Conservation (phyloP, 2,797 vertebrate genomes). For the Melanotaenia parkinsoni region DNA sequence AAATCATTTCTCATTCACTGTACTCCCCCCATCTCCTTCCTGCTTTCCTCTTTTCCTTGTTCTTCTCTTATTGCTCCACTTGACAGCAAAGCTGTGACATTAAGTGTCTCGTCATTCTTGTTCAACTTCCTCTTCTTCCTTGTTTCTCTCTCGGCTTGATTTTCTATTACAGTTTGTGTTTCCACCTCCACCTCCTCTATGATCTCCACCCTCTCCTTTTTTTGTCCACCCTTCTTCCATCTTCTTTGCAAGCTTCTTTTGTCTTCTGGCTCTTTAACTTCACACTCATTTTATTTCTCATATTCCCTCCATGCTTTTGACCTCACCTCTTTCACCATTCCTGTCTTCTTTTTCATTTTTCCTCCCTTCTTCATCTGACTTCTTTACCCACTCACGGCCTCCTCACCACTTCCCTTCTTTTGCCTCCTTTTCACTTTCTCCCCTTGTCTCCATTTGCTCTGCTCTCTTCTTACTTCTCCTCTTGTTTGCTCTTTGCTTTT, state of each 20-base stretch:
- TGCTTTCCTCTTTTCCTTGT: background rate
- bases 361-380: no score
- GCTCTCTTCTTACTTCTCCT: background rate
- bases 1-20: background rate
- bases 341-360: background rate
- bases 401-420: background rate
- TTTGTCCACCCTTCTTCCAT: background rate
- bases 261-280: background rate
- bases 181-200: background rate
- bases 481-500: background rate
- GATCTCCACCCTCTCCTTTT: background rate
- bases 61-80: slow-evolving; percentile 2
- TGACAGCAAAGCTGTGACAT: background rate
- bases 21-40: background rate
- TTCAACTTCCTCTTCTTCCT: slow-evolving; percentile 10
- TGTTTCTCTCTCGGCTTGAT: background rate
- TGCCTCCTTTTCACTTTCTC: background rate
- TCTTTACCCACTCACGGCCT: no score
- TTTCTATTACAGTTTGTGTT: slow-evolving; percentile 19
- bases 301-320: background rate
- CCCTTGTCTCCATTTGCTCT: no score
- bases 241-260: background rate
- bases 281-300: background rate
- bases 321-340: no score
- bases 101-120: background rate